These are phyloP conservation scores for Conger conger DNA, from an alignment of 2,113 vertebrate genomes.

Conservation along the genomic window DNA sequence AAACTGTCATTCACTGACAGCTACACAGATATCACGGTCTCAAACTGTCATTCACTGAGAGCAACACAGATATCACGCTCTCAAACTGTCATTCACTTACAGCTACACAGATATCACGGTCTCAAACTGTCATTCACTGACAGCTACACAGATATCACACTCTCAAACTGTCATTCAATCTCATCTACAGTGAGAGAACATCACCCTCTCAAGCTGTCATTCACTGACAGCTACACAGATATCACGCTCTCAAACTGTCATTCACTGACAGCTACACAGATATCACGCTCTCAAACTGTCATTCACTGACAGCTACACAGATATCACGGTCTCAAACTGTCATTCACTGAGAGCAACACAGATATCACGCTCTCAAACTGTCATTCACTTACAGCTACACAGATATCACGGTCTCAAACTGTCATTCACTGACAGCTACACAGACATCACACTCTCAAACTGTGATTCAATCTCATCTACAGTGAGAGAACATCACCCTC, in stretches of 20 bases:
- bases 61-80: no score
- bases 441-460: no score
- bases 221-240: background rate
- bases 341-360: no score
- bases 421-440: no score
- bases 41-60: no score
- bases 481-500: no score
- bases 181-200: background rate
- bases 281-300: no score
- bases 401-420: background rate
- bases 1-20: background rate
- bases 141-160: no score
- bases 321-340: background rate
- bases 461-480: constrained; percentile 48
- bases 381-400: background rate
- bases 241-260: background rate
- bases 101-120: background rate
- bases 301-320: background rate
- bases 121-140: background rate
- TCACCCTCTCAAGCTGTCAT: background rate
- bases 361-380: no score
- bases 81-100: background rate
- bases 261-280: no score
- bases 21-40: background rate
- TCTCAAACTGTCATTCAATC: background rate